A percentile compares a stretch with the other conserved stretches of the same genome.
phyloP scores from a whole-genome alignment of 2,797 vertebrate genomes.

The Octomys mimax region DNA sequence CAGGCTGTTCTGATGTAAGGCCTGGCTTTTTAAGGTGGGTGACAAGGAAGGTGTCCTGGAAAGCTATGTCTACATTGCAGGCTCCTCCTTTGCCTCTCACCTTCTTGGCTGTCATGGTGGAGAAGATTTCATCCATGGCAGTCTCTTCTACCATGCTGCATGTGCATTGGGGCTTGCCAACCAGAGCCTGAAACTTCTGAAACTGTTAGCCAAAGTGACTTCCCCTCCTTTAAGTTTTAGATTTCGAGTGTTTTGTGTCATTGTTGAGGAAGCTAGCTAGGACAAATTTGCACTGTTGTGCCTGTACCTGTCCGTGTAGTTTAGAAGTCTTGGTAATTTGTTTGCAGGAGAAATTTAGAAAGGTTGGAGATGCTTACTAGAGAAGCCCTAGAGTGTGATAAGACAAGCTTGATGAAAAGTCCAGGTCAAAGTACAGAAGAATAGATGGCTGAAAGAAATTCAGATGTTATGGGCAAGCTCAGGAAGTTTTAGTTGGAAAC shows the following conservation, averaged over 20 bases:
- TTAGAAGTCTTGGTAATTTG: background rate
- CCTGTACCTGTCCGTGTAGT: background rate
- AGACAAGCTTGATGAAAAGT: background rate
- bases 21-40: background rate
- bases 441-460: background rate
- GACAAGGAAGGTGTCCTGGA: background rate
- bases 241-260: background rate
- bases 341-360: background rate
- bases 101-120: background rate
- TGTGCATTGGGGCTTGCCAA: background rate
- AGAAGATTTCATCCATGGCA: background rate
- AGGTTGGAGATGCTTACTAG: background rate
- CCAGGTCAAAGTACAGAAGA: background rate
- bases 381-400: background rate
- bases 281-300: background rate
- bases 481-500: background rate
- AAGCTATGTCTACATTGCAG: background rate
- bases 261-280: background rate
- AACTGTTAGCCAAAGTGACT: background rate
- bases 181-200: background rate
- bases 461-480: background rate
- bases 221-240: background rate
- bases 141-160: background rate
- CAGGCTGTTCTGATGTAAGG: background rate
- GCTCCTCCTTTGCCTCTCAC: background rate